These are phyloP conservation scores for Xanthia icteritia DNA, from an alignment of 2,888 invertebrate genomes.

Conservation along the genomic window DNA sequence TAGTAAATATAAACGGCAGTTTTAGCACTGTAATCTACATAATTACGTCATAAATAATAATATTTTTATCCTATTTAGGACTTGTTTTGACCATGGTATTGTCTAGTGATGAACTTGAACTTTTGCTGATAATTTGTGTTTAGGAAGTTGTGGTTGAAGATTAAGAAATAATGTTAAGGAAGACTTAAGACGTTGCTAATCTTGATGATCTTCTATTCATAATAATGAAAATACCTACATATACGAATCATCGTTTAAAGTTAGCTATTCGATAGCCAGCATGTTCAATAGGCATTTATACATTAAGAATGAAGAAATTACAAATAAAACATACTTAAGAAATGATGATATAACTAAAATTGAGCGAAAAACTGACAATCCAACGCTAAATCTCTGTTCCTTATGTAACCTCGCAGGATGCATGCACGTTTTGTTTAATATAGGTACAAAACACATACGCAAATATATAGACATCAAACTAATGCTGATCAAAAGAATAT, in stretches of 20 bases:
- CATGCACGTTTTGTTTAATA: conserved; percentile 3
- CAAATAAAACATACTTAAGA: neutral
- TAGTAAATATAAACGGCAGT: conserved; percentile 48
- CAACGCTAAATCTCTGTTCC: no score
- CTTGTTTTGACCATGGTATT: conserved; percentile 40
- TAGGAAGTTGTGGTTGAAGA: conserved; percentile 37
- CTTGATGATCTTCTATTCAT: conserved; percentile 27
- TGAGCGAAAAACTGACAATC: neutral
- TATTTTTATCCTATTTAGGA: conserved; percentile 40
- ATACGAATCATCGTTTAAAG: conserved; percentile 9
- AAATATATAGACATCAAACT: neutral
- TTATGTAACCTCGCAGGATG: neutral
- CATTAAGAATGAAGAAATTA: neutral
- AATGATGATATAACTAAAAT: neutral
- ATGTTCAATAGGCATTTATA: neutral
- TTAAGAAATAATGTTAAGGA: conserved; percentile 33
- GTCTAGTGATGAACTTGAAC: conserved; percentile 58
- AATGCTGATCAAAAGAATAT: neutral
- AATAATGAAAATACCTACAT: neutral
- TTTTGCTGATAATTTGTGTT: conserved; percentile 47
- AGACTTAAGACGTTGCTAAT: conserved; percentile 38
- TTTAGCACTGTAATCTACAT: conserved; percentile 50
- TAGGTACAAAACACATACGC: neutral
- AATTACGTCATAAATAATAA: conserved; percentile 34
- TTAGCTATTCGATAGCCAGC: neutral